Base-by-base conservation (phyloP, 2,797 vertebrate genomes). In the Poeciliopsis turneri region DNA sequence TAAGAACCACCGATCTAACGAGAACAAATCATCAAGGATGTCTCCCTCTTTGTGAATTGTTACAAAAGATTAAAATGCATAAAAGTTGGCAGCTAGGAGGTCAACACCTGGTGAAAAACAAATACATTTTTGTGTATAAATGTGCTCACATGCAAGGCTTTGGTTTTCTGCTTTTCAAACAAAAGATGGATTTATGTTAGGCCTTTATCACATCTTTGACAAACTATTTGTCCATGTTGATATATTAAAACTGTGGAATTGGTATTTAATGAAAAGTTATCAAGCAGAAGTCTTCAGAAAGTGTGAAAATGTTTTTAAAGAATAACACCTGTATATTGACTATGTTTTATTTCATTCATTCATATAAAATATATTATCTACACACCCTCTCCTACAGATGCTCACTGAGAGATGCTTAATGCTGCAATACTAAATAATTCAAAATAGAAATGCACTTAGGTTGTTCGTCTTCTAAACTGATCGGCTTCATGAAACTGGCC, bases 401-500 rank as follows among this genome's bases (percentile, higher is more conserved):
- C 77, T 78, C 82, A 80, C 12, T 78, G 75, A 82, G 75, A 51
- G 68, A 82, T 64, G 70, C 74, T 75, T 64, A 72, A 82, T 74
- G 85, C 76, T 77, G 71, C 64, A 75, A 74, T 77, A 49, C 72
- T 87, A 79, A 89, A 89, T 85, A 88, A 87, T 91, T 90, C 75
- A 80, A 78, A 79, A 75, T 36, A 13, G 39, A 30, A 80, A 70
- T 77, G 80, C 80, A 79, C 68, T 71, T 69, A 77, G 46, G 18
- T 51, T 75, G 80, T 78, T 72, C 59, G 57, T 75, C 75, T 79
- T 84, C 75, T 75, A 61, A 84, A 20, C 79, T 45, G 73, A 78
- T 64, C 41, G 10, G 77, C 68, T 70, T 69, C 69, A 76, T 70
- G 36, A 61, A 77, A 75, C 49, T 68, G 46, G 18, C 78, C 16